These are phyloP conservation scores for Diplodus puntazzo DNA, from an alignment of 2,797 vertebrate species.

Conservation along the genomic window DNA sequence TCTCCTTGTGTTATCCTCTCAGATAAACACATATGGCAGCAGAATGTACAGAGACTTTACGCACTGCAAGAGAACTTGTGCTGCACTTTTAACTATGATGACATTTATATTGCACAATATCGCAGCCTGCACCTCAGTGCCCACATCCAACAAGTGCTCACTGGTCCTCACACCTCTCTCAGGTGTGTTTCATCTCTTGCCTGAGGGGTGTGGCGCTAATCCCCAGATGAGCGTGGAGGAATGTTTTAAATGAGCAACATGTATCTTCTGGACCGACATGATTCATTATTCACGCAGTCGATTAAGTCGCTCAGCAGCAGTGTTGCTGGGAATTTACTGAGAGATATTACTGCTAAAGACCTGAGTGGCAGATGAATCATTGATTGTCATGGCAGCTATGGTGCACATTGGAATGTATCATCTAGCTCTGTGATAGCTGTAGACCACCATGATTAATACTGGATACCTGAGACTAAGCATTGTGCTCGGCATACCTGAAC, in stretches of 20 bases:
- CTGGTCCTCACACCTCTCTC: constrained; percentile 54
- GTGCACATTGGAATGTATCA: not conserved
- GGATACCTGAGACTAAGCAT: not conserved
- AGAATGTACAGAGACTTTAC: constrained; percentile 21
- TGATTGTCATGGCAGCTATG: not conserved
- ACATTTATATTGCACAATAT: constrained; percentile 25
- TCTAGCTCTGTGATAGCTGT: not conserved
- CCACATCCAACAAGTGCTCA: constrained; percentile 63
- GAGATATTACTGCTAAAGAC: constrained; percentile 7
- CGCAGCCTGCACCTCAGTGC: constrained; percentile 12
- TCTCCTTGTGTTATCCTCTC: constrained; percentile 46
- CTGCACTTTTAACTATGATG: not conserved
- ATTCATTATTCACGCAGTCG: constrained; percentile 48
- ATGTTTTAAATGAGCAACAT: constrained; percentile 59
- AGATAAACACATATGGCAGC: constrained; percentile 46
- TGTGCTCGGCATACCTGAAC: not conserved
- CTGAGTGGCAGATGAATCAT: constrained; percentile 16
- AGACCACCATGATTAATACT: not conserved
- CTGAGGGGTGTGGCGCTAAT: constrained; percentile 42
- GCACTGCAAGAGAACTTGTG: not conserved
- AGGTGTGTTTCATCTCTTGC: constrained; percentile 53
- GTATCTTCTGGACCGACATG: constrained; percentile 59
- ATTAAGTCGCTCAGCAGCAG: constrained; percentile 15
- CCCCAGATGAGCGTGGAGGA: constrained; percentile 54
- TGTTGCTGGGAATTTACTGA: constrained; percentile 10